Conservation (phyloP, 2,113 vertebrate species). For the Aix galericulata region DNA sequence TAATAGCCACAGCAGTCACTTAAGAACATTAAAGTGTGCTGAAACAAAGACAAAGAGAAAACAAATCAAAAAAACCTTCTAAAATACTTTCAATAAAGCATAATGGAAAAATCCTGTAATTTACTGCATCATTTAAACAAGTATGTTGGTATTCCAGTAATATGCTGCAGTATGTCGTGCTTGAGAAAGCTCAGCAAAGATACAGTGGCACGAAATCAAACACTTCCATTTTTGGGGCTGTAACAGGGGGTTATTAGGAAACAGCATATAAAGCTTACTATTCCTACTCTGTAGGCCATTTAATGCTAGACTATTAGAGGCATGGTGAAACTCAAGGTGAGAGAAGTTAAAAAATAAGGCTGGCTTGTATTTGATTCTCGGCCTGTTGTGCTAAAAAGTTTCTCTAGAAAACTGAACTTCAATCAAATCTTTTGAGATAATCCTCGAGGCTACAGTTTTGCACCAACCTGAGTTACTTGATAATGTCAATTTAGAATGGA, state of each 20-base stretch:
- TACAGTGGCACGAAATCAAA: not conserved
- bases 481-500: conserved; percentile 41
- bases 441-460: conserved; percentile 18
- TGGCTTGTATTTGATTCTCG: not conserved
- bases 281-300: not conserved
- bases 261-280: not conserved
- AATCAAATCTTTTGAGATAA: conserved; percentile 45
- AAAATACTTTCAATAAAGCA: not conserved
- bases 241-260: conserved; percentile 15
- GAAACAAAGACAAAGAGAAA: not conserved
- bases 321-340: not conserved
- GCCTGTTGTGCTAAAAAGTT: not conserved
- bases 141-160: not conserved
- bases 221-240: not conserved
- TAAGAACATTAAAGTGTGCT: not conserved
- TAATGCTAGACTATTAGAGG: not conserved
- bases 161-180: not conserved
- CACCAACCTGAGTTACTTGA: not conserved
- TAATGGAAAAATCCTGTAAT: not conserved
- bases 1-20: not conserved
- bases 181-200: not conserved
- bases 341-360: conserved; percentile 3
- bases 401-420: conserved; percentile 41
- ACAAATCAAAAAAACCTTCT: too few relatives aligned
- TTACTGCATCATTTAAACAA: not conserved